Percentiles rank a stretch among this genome's conserved stretches.
These are phyloP conservation scores for Malacoctenus gilli DNA, from an alignment of 2,797 vertebrate species.

Conservation along the genomic window DNA sequence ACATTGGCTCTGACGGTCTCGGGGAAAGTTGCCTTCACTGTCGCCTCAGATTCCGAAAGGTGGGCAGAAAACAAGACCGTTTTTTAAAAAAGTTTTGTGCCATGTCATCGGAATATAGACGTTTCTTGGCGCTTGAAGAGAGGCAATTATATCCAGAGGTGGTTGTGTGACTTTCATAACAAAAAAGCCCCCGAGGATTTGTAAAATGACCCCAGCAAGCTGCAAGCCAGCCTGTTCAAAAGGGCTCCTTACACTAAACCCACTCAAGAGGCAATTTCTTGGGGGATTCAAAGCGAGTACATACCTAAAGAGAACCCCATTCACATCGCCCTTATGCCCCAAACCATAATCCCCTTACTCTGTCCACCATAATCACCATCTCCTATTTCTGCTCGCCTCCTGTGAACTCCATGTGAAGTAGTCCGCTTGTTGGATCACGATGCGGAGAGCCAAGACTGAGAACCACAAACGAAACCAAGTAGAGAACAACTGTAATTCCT, in stretches of 20 bases:
- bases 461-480: neutral
- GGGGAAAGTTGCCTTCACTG: slow-evolving; percentile 42
- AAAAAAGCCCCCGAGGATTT: slow-evolving; percentile 43
- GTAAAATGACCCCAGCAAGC: slow-evolving; percentile 47
- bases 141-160: slow-evolving; percentile 33
- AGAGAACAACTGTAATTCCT: neutral
- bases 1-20: slow-evolving; percentile 62
- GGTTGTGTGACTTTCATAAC: slow-evolving; percentile 44
- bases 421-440: neutral
- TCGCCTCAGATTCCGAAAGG: slow-evolving; percentile 53
- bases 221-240: slow-evolving; percentile 34
- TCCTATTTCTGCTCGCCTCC: slow-evolving; percentile 17
- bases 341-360: slow-evolving; percentile 13
- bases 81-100: neutral
- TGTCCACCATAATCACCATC: slow-evolving; percentile 3
- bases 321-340: slow-evolving; percentile 31
- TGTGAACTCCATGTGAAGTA: slow-evolving; percentile 15
- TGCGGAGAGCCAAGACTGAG: neutral
- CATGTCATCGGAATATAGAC: too few species aligned
- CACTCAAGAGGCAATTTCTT: slow-evolving; percentile 36
- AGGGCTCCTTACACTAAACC: slow-evolving; percentile 40
- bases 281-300: slow-evolving; percentile 30
- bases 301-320: slow-evolving; percentile 35
- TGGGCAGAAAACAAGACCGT: slow-evolving; percentile 33
- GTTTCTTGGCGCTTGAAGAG: slow-evolving; percentile 11